Base-by-base conservation (phyloP, 1,140 invertebrate genomes). In the Hyphantria cunea region DNA sequence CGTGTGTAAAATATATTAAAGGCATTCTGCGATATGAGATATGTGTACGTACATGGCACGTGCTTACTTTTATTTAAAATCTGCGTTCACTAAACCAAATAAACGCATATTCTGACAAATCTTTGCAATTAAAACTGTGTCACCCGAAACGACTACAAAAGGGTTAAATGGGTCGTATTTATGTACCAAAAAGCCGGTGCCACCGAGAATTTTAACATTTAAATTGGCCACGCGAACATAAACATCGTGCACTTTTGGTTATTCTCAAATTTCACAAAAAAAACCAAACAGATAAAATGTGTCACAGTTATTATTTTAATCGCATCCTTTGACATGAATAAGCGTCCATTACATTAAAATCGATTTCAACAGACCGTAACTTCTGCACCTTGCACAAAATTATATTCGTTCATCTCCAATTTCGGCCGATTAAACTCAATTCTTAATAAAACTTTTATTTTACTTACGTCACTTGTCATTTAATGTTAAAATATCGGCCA, bases 291-390 rank as follows among this genome's bases (percentile, higher is more conserved):
- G 53, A 63, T 48, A 58, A 68, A 42, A 58, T 14, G 13, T 11
- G 9, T n/a, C 39, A 48, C 37, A 34, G 49, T 53, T 49, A 47
- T 41, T 68, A 68, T 68, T 68, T 64, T 68, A 60, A 61, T 49
- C 48, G 39, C 45, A 54, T 61, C 56, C 31, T 49, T 60, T 55
- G 45, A 60, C 58, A 56, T 63, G 66, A 68, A 58, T 70, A 63
- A 65, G 15, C 17, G 15, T 37, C 51, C 55, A 70, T 49, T 59
- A 37, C 45, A 45, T 47, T 49, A 56, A 56, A 56, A n/a, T 56
- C 51, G 34, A 52, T 61, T 69, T 49, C 63, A 49, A 59, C 58
- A 58, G 65, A 70, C 49, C 53, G 12, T 33, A 33, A 17, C 54
- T 52, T 31, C 39, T 52, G 59, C 59, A 51, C 59, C 34, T 52